Conservation (phyloP, 2,888 invertebrate species). For the Calameuta pallipes region DNA sequence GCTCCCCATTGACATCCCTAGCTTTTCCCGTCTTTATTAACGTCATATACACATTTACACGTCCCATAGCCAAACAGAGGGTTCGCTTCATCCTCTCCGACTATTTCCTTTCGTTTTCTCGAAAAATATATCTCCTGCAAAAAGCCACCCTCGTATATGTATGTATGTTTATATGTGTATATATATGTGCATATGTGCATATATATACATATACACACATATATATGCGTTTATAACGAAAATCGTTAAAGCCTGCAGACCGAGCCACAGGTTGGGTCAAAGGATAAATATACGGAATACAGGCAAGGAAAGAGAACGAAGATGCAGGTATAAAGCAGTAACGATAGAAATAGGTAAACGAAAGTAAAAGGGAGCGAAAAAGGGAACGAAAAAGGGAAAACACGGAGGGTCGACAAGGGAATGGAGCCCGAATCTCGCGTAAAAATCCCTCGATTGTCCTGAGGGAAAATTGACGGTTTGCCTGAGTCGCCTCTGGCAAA, state of each 20-base stretch:
- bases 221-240: neutral
- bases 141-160: neutral
- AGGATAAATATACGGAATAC: neutral
- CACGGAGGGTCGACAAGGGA: neutral
- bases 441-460: constrained; percentile 1
- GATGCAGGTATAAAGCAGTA: neutral
- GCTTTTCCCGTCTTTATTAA: neutral
- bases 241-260: neutral
- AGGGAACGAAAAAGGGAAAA: no score
- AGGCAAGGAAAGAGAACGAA: neutral
- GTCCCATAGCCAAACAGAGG: neutral
- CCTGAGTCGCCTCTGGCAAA: neutral
- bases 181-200: no score
- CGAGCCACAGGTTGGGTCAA: neutral
- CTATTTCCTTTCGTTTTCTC: neutral
- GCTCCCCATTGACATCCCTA: neutral
- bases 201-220: neutral
- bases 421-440: neutral
- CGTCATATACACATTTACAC: neutral
- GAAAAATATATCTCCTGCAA: neutral
- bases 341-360: neutral
- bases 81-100: neutral
- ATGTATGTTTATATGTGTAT: neutral
- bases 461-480: neutral
- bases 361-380: neutral